phyloP scores from a whole-genome alignment of 2,113 vertebrate genomes.

The Carassius carassius region DNA sequence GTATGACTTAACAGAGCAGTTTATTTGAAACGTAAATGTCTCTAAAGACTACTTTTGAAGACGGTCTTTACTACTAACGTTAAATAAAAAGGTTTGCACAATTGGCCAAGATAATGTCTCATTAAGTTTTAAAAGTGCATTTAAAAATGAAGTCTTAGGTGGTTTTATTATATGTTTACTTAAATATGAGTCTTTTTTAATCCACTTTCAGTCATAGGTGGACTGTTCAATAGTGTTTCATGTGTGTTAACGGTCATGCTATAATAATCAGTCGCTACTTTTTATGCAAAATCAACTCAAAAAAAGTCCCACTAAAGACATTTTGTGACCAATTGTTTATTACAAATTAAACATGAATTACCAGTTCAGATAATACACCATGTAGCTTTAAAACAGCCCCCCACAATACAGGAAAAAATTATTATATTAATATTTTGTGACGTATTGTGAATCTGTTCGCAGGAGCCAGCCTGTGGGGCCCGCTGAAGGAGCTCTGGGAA shows the following conservation, averaged over 20 bases:
- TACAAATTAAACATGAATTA: background rate
- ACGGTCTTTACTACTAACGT: too few species aligned
- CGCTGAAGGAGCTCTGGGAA: constrained; percentile 94
- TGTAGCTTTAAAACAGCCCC: too few species aligned
- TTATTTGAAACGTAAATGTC: too few species aligned
- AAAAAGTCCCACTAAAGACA: background rate
- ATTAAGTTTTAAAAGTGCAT: background rate
- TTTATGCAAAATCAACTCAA: background rate
- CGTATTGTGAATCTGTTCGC: background rate
- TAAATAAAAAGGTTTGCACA: too few species aligned
- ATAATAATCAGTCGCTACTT: background rate
- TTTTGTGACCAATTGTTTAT: background rate
- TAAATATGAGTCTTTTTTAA: background rate
- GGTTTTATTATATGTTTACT: background rate
- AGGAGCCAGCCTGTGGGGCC: constrained; percentile 97
- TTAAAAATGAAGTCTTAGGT: background rate
- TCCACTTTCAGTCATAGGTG: too few species aligned
- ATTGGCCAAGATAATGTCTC: too few species aligned
- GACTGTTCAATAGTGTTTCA: background rate
- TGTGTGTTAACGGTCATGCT: background rate
- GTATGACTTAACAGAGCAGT: background rate
- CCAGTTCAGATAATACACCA: too few species aligned
- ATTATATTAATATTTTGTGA: background rate
- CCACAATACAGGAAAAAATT: too few species aligned
- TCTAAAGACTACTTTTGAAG: too few species aligned